Evolutionary conservation across 2,113 vertebrate genomes (phyloP), one percentile per base, ranked within the genome.

Genomic region (Hipposideros armiger): DNA sequence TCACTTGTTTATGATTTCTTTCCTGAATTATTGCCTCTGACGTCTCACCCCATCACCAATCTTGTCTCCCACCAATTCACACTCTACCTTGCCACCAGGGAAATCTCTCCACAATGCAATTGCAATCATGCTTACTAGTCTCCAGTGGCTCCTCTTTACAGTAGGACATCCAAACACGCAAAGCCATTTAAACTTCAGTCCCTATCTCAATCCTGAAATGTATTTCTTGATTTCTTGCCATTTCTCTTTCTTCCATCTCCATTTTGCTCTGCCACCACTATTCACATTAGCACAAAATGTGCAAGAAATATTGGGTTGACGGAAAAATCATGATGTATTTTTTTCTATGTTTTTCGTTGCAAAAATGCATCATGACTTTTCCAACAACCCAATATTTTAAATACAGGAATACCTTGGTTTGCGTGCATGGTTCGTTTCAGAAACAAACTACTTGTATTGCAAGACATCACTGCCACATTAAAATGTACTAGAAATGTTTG

Each of bases 151-250:
- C 47, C 40, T 76, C 30, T 87, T 42, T 58, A 32, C 45, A 24
- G 28, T 40, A 42, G 36, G 56, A 40, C 6, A 56, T 20, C 50
- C 45, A 66, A 84, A 6, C 11, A 16, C 32, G 56, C 16, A 74
- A 96, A 96, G 58, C 3, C 85, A 92, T 52, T 95, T 76, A 36
- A 78, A 36, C 42, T 54, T 67, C 60, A 73, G 32, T n/a, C 40
- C 32, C 22, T 66, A 30, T 36, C 72, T 80, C 67, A 80, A 32
- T 90, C 52, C 24, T 91, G 22, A 19, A 72, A 50, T 22, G 36
- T 36, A 28, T 67, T 47, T 82, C 58, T 60, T 76, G n/a, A 28
- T 67, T 47, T 82, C 58, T 60, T 76, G n/a, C 54, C 32, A 17
- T 87, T 82, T 94, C 45, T 82, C 58, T 45, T 76, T 82, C 42